Evolutionary conservation across 2,888 invertebrate species (phyloP).

Genomic region (Ectemnius continuus): DNA sequence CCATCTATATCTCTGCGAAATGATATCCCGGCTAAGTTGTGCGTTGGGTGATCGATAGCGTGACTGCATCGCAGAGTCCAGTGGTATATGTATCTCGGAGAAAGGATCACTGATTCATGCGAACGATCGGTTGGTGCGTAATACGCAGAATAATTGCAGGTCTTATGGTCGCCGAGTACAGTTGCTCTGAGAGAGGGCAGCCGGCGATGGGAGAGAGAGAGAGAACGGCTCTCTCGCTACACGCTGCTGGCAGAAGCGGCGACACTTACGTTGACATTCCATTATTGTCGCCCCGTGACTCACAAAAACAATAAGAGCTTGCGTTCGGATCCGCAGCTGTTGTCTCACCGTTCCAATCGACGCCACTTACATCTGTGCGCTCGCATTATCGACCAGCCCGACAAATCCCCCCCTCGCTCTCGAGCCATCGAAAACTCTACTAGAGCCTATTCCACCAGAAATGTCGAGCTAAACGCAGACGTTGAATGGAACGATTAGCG

Average conservation of each 20-base stretch:
- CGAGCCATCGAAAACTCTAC: neutral
- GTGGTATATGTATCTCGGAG: neutral
- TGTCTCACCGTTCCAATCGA: constrained; percentile 60
- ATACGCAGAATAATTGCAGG: constrained; percentile 19
- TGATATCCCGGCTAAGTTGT: neutral
- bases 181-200: constrained; percentile 3
- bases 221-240: no score
- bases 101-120: neutral
- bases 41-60: neutral
- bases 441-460: neutral
- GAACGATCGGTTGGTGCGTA: neutral
- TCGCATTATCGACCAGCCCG: constrained; percentile 49
- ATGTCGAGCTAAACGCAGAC: neutral
- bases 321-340: constrained; percentile 68
- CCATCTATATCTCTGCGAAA: neutral
- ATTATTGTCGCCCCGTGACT: constrained; percentile 58
- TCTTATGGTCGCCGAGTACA: constrained; percentile 6
- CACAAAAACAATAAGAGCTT: constrained; percentile 67
- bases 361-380: constrained; percentile 52
- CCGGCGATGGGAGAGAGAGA: neutral
- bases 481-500: neutral
- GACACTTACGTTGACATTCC: constrained; percentile 56
- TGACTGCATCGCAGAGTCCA: neutral
- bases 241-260: constrained; percentile 28
- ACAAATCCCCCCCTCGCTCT: neutral